Conservation (phyloP, 2,888 invertebrate species). For the Spisula subtruncata region DNA sequence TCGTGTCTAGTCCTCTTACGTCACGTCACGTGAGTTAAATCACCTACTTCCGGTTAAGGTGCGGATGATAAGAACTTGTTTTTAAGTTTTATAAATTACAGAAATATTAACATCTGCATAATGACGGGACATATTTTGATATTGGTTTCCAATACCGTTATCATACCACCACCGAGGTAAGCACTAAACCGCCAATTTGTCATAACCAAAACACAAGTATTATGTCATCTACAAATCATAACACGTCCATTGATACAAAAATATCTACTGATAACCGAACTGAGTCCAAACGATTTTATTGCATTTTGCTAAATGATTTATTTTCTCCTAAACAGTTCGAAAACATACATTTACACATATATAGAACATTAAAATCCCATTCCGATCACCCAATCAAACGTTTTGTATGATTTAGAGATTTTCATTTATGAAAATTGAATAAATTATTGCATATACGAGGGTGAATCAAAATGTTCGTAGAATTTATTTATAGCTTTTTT, state of each 20-base stretch:
- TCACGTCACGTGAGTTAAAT: neutral
- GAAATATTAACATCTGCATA: slow-evolving; percentile 9
- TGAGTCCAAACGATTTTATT: neutral
- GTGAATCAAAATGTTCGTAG: too few relatives aligned
- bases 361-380: neutral
- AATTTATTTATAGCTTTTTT: too few relatives aligned
- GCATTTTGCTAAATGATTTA: slow-evolving; percentile 15
- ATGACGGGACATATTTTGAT: slow-evolving; percentile 25
- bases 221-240: slow-evolving; percentile 13
- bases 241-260: neutral
- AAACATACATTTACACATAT: neutral
- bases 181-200: neutral
- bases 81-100: slow-evolving; percentile 16
- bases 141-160: slow-evolving; percentile 5
- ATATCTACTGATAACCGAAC: neutral
- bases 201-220: neutral
- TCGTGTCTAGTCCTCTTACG: neutral
- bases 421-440: neutral
- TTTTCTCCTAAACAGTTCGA: neutral
- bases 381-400: slow-evolving; percentile 22
- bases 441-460: neutral
- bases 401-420: slow-evolving; percentile 6
- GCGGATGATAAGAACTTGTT: neutral
- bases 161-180: neutral
- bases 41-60: neutral